These are phyloP conservation scores for Griposia aprilina DNA, from an alignment of 2,888 invertebrate species.

Conservation along the genomic window DNA sequence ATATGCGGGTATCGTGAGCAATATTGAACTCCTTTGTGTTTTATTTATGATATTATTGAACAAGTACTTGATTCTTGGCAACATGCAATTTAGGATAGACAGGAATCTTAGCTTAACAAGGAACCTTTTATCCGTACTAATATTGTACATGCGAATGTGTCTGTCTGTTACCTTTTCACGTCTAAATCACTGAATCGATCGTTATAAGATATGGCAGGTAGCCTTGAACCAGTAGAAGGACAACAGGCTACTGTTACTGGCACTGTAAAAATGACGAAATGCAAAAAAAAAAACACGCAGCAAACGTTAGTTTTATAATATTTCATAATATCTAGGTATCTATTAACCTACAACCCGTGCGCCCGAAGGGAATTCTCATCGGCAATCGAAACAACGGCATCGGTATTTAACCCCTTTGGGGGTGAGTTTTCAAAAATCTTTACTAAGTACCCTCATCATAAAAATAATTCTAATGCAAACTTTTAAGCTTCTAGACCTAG, in stretches of 20 bases:
- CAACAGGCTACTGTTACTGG: background rate
- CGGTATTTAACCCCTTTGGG: background rate
- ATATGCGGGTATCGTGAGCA: slow-evolving; percentile 1
- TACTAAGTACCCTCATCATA: background rate
- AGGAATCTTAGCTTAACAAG: background rate
- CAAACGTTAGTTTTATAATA: background rate
- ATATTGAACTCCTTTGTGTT: background rate
- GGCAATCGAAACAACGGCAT: background rate
- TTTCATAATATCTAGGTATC: background rate
- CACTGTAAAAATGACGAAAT: background rate
- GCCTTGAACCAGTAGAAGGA: background rate
- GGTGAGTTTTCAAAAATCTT: background rate
- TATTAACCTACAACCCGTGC: background rate
- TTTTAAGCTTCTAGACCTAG: too few relatives aligned
- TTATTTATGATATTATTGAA: background rate
- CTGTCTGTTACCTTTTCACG: too few relatives aligned
- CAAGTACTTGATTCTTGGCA: background rate
- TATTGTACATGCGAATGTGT: background rate
- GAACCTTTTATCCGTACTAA: background rate
- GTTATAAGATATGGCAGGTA: background rate
- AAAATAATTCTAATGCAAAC: background rate
- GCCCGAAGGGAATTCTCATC: background rate
- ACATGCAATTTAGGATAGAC: background rate
- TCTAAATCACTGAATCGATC: too few relatives aligned
- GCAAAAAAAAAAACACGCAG: background rate